These are phyloP conservation scores for Mionectes olivaceus DNA, from an alignment of 2,797 vertebrate genomes.

Conservation along the genomic window DNA sequence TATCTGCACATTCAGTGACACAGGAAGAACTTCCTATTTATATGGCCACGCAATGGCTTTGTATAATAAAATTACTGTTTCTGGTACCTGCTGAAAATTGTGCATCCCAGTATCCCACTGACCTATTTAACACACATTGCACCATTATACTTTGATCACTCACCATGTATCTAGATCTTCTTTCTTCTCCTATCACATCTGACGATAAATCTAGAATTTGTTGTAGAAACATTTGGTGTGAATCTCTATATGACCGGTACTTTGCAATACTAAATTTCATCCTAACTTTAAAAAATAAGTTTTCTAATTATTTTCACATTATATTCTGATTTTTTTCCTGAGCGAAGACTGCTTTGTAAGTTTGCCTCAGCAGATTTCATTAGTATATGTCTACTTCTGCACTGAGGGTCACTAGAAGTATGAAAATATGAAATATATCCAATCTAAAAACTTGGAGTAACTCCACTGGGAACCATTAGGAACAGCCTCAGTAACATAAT, in stretches of 20 bases:
- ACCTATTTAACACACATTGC: neutral
- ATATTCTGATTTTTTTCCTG: neutral
- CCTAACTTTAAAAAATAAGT: neutral
- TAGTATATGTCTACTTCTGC: neutral
- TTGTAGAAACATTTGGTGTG: neutral
- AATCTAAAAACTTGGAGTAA: neutral
- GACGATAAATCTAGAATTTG: neutral
- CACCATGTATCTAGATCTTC: neutral
- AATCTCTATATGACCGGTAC: neutral
- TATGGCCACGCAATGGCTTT: too few species aligned
- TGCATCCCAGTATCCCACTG: rapidly evolving
- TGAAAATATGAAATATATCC: constrained; percentile 7
- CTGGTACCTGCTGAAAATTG: neutral
- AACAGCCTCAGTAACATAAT: neutral
- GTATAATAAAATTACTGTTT: neutral
- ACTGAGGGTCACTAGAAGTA: neutral
- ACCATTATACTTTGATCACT: neutral
- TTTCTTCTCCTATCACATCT: neutral
- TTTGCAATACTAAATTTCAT: neutral
- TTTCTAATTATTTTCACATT: neutral
- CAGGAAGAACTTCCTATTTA: neutral
- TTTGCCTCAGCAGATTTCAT: neutral
- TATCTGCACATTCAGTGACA: neutral
- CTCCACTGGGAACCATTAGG: neutral
- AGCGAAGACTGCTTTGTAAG: neutral